Conservation (phyloP, 2,113 vertebrate genomes). For the Nycticorax nycticorax region DNA sequence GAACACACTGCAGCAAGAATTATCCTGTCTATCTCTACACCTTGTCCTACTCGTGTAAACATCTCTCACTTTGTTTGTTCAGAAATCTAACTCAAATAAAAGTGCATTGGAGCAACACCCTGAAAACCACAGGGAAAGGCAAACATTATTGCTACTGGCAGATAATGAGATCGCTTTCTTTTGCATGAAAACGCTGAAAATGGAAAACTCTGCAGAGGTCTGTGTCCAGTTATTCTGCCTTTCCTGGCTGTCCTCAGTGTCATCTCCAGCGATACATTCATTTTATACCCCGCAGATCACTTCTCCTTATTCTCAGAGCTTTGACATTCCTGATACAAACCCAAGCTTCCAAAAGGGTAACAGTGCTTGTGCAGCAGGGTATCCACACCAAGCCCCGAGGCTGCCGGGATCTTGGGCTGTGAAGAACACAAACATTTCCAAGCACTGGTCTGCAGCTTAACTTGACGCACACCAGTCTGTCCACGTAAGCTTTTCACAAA, state of each 20-base stretch:
- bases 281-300: background rate
- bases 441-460: background rate
- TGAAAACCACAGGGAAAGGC: constrained; percentile 25
- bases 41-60: constrained; percentile 28
- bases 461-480: background rate
- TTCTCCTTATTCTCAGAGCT: background rate
- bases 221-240: background rate
- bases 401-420: background rate
- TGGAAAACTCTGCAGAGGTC: background rate
- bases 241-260: background rate
- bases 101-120: background rate
- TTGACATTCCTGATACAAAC: background rate
- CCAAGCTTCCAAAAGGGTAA: background rate
- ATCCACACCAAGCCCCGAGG: background rate
- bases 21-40: constrained; percentile 7
- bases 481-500: background rate
- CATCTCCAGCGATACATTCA: background rate
- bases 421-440: background rate
- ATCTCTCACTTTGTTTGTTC: constrained; percentile 45
- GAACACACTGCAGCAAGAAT: constrained; percentile 23
- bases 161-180: constrained; percentile 22
- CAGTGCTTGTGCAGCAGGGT: background rate
- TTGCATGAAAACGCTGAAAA: background rate
- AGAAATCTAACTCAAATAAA: constrained; percentile 61
- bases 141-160: background rate